Base-by-base conservation (phyloP, 2,797 vertebrate genomes). In the Helarctos malayanus region DNA sequence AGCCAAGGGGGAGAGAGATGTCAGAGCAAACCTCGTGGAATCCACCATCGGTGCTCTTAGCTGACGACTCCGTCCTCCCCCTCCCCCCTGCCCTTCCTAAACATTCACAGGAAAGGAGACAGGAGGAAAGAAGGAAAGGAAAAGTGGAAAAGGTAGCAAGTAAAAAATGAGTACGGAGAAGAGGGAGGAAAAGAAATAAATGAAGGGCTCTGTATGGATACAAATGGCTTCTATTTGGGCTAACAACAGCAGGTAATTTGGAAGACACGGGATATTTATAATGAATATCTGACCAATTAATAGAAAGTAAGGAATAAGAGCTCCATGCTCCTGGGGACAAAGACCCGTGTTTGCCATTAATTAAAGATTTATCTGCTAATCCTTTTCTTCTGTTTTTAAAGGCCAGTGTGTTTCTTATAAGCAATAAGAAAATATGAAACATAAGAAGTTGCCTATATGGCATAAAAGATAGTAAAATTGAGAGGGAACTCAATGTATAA, bases 351-450 rank as follows among this genome's bases (percentile, higher is more conserved):
- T 23, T 54, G 21, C 15, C 3, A 13, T 32, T 94, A 56, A 63
- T 52, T 85, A 95, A 86, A 47, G 61, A 68, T 82, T 75, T 18
- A 91, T 32, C 73, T 23, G 5, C 16, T 88, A 73, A 92, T 63
- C 16, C 32, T 78, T 35, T 54, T 69, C 38, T 81, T 69, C 45
- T 76, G 10, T 45, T 68, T 88, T 61, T 82, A 93, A 91, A 83
- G 73, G 29, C 41, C 15, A 79, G 8, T 63, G 41, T 73, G 41
- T 79, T 79, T 90, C 59, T 86, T 41, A 71, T 75, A 88, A 91
- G 75, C 71, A 91, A 69, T 82, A 75, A 92, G 52, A 84, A 81
- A 96, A 97, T 63, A n/a, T 15, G 69, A 89, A 69, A 78, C 32
- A 65, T 38, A 49, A 56, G n/a, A 89, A 54, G 21, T 32, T 38